Conservation (phyloP, 2,888 invertebrate genomes). For the Plagiodera versicolora region DNA sequence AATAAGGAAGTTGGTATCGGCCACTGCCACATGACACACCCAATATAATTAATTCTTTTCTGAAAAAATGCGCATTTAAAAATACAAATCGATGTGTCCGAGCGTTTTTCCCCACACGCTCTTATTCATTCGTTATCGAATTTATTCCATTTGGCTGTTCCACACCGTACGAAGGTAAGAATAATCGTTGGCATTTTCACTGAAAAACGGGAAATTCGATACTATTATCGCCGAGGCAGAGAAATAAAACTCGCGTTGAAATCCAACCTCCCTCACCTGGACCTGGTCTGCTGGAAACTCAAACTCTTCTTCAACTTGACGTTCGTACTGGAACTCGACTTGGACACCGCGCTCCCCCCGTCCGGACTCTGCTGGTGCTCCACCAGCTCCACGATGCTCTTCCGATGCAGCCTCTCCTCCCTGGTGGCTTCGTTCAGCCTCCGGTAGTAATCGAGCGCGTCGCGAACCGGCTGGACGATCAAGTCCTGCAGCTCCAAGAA, state of each 20-base stretch:
- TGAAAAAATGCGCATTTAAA: no score
- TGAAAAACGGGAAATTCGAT: no score
- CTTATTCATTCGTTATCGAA: no score
- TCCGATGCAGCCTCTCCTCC: slow-evolving; percentile 62
- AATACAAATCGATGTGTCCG: no score
- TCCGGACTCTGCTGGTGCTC: slow-evolving; percentile 54
- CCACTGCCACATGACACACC: no score
- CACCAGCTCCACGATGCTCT: slow-evolving; percentile 60
- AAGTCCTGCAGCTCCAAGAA: slow-evolving; percentile 71
- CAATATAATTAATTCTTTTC: no score
- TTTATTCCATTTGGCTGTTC: no score
- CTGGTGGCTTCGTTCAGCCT: slow-evolving; percentile 64
- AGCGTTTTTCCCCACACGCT: no score
- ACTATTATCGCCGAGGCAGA: not conserved
- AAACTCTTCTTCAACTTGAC: slow-evolving; percentile 60
- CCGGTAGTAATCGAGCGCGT: slow-evolving; percentile 65
- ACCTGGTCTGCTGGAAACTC: slow-evolving; percentile 51
- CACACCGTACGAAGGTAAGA: no score
- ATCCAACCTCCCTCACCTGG: slow-evolving; percentile 44
- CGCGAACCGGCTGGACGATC: slow-evolving; percentile 64
- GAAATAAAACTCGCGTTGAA: not conserved
- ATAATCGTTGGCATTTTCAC: no score
- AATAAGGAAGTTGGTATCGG: no score
- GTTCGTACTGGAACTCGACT: slow-evolving; percentile 59
- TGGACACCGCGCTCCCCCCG: slow-evolving; percentile 50